Evolutionary conservation across 2,113 vertebrate species (phyloP).

Genomic region (Callipepla squamata): DNA sequence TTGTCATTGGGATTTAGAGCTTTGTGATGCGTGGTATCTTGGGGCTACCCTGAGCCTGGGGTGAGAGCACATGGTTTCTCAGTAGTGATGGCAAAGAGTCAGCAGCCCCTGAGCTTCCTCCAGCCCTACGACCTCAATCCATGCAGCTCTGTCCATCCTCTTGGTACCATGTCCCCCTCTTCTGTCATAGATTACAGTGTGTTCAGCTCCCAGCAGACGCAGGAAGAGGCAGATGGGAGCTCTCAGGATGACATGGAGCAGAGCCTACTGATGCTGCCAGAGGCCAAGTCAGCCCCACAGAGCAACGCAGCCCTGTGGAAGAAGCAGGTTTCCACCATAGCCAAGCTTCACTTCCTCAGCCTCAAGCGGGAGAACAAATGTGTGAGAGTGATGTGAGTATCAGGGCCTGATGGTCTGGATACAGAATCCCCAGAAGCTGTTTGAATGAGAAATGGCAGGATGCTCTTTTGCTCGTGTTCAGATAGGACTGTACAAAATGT

Average conservation of each 20-base stretch:
- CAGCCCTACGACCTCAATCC: fast-evolving
- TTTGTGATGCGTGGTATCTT: too few relatives aligned
- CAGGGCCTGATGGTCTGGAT: fast-evolving
- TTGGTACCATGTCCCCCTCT: not conserved
- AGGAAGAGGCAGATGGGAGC: slow-evolving; percentile 81
- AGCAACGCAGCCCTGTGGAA: slow-evolving; percentile 86
- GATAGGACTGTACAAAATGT: fast-evolving
- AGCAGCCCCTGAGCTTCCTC: not conserved
- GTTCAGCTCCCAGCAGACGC: slow-evolving; percentile 85
- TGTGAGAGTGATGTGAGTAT: slow-evolving; percentile 79
- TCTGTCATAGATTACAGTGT: slow-evolving; percentile 89
- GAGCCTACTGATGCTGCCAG: slow-evolving; percentile 87
- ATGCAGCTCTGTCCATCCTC: fast-evolving
- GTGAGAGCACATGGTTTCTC: not conserved
- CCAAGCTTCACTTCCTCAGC: slow-evolving; percentile 90
- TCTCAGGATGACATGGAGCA: slow-evolving; percentile 88
- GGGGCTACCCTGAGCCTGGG: not conserved
- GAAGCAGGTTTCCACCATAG: slow-evolving; percentile 88
- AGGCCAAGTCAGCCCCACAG: slow-evolving; percentile 74
- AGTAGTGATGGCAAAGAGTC: fast-evolving
- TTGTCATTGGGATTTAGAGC: not conserved
- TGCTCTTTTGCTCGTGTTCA: not conserved
- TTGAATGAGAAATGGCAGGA: not conserved
- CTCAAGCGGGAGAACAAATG: slow-evolving; percentile 90
- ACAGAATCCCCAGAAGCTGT: not conserved